Evolutionary conservation across 2,797 vertebrate genomes (phyloP).

Genomic region (Dendrocincla tyrannina): DNA sequence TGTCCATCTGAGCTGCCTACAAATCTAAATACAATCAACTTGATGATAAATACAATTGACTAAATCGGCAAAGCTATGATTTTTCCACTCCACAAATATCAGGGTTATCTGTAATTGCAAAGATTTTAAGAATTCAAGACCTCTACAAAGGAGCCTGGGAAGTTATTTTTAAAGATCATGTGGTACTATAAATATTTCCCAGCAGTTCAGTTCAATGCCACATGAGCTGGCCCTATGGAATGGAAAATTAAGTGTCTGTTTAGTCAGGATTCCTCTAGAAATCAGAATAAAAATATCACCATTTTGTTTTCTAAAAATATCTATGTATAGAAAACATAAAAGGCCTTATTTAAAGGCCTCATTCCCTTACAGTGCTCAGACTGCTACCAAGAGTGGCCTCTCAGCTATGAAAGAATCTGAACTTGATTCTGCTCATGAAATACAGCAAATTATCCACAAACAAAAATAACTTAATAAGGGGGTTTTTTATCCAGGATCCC

Average conservation of each 20-base stretch:
- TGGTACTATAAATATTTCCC: slow-evolving; percentile 41
- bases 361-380: not conserved
- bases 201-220: not conserved
- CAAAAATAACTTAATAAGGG: not conserved
- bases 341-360: not conserved
- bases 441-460: not conserved
- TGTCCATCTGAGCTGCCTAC: not conserved
- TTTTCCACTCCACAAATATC: not conserved
- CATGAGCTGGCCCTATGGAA: slow-evolving; percentile 7
- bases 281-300: slow-evolving; percentile 29
- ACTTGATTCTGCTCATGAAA: not conserved
- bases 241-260: slow-evolving; percentile 23
- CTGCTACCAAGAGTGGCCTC: not conserved
- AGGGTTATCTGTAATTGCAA: not conserved
- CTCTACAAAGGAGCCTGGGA: not conserved
- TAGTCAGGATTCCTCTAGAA: slow-evolving; percentile 32
- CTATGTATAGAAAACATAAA: not conserved
- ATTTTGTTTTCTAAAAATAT: slow-evolving; percentile 45
- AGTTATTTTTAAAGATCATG: slow-evolving; percentile 52
- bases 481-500: not conserved
- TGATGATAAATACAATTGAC: not conserved
- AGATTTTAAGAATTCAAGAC: slow-evolving; percentile 14
- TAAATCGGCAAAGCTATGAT: not conserved
- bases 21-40: not conserved
- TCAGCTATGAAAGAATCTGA: not conserved